Evolutionary conservation across 2,888 invertebrate species (phyloP).

Genomic region (Phengaris arion): DNA sequence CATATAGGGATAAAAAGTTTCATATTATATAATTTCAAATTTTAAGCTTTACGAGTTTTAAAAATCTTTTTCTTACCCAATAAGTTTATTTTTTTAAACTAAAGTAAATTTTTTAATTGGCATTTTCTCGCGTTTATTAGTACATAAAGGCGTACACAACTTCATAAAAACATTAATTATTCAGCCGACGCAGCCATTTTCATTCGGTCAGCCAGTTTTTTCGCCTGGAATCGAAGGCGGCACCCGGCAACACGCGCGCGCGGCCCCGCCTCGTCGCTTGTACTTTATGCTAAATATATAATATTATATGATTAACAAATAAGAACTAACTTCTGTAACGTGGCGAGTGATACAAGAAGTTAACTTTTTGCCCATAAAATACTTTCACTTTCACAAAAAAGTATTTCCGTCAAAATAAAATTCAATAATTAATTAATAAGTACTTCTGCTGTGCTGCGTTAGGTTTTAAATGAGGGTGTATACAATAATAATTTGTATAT

Average conservation of each 20-base stretch:
- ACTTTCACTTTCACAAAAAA: background rate
- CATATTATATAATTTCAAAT: no score
- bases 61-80: no score
- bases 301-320: background rate
- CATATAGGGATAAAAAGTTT: no score
- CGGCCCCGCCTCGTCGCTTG: constrained; percentile 40
- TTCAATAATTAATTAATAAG: background rate
- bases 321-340: background rate
- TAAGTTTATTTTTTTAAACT: no score
- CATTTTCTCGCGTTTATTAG: background rate
- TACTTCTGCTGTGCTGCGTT: background rate
- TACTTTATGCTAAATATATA: constrained; percentile 5
- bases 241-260: constrained; percentile 27
- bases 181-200: background rate
- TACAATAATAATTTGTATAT: no score
- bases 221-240: constrained; percentile 42
- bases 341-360: background rate
- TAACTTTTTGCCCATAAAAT: background rate
- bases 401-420: background rate
- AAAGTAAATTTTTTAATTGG: no score
- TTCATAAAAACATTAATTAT: constrained; percentile 12
- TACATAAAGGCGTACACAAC: background rate
- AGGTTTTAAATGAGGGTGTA: no score
- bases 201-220: background rate
- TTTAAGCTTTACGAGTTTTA: no score